Base-by-base conservation (phyloP, 2,797 vertebrate species). In the Chaenodraco wilsoni region DNA sequence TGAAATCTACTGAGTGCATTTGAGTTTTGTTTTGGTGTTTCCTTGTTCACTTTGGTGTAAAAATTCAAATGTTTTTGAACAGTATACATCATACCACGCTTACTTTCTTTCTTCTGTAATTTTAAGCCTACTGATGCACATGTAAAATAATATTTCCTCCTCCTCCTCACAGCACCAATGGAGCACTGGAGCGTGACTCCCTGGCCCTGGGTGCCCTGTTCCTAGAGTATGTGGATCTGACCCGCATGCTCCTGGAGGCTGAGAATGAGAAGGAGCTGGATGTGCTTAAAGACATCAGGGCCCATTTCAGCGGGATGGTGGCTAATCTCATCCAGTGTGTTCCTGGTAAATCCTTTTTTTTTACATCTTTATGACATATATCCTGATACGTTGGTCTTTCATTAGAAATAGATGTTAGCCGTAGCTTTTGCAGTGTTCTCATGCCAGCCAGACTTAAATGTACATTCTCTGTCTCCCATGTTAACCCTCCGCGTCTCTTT, bases 251-350 rank as follows among this genome's bases (percentile, higher is more conserved):
- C 54, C 90, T 99, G 70, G 98, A 99, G 84, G 98, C 98, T 40
- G 98, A 99, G 93, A 99, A 99, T 52, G 98, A 99, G 85, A 99
- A 99, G 89, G 98, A 99, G 90, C 94, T 98, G 15, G 98, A 99
- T 56, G 97, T 99, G 76, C 96, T 99, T 10, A 99, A 99, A 91
- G 98, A 99, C 88, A 99, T 99, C 83, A 93, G 98, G 88, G 98
- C 98, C 19, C 98, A 99, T 93, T 99, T 99, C 89, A 99, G 98
- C 64, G 97, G 96, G 72, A 99, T 99, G 98, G 97, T 99, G 78
- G 98, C 98, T 85, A 99, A 99, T 90, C 93, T 99, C 92, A 99
- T 99, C 84, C 98, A 99, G 68, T 98, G 98, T 93, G 97, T 99
- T 75, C 98, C 98, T 87, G 97, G 98, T 99, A 96, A 89, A 55